Conservation (phyloP, 2,113 vertebrate species). For the Leucoraja erinaceus region DNA sequence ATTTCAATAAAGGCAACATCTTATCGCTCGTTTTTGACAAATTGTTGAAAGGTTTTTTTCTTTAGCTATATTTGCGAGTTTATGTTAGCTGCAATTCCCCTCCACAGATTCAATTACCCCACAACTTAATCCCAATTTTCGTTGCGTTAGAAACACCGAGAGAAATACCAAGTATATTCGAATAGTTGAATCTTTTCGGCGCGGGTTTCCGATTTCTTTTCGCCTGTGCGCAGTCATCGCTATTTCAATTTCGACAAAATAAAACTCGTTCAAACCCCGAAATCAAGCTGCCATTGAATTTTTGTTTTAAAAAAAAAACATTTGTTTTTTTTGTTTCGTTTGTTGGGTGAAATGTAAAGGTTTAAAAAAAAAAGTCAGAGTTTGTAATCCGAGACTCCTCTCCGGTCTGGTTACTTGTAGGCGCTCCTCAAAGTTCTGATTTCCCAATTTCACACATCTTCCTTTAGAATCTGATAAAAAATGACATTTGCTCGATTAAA, state of each 20-base stretch:
- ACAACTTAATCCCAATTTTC: background rate
- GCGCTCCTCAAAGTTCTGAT: constrained; percentile 1
- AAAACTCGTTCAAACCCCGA: background rate
- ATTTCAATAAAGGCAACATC: background rate
- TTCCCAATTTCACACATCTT: background rate
- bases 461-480: constrained; percentile 9
- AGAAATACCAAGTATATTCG: too few relatives aligned
- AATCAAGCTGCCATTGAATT: background rate
- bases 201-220: background rate
- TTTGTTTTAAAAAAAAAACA: background rate
- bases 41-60: background rate
- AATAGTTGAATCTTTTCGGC: background rate
- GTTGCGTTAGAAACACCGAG: background rate
- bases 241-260: background rate
- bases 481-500: background rate
- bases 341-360: background rate
- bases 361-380: background rate
- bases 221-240: background rate
- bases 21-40: background rate
- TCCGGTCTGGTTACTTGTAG: background rate
- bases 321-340: background rate
- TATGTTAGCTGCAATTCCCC: background rate
- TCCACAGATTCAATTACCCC: background rate
- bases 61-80: background rate
- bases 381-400: background rate